Conservation (phyloP, 2,888 invertebrate species). For the Philonicus albiceps region DNA sequence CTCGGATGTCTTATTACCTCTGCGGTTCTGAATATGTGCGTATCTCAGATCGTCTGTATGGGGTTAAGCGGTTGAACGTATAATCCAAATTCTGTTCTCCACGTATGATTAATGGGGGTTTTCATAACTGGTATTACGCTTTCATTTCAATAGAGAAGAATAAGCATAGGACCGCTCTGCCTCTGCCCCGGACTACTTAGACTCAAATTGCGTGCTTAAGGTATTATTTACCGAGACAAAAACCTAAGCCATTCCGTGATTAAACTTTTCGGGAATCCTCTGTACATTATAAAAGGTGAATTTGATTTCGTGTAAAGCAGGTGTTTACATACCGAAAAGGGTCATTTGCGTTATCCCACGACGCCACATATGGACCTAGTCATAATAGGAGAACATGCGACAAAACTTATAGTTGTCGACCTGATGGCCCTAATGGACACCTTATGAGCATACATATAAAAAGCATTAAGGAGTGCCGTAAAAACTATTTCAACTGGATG, state of each 20-base stretch:
- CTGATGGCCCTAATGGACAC: neutral
- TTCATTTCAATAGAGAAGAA: slow-evolving; percentile 9
- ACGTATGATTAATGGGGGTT: slow-evolving; percentile 16
- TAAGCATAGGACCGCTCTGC: neutral
- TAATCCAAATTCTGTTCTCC: neutral
- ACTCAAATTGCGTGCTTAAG: slow-evolving; percentile 2
- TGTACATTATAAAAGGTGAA: neutral
- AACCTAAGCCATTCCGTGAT: slow-evolving; percentile 28
- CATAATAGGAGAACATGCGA: slow-evolving; percentile 15
- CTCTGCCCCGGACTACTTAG: neutral
- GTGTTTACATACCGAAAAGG: slow-evolving; percentile 31
- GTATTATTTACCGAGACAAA: slow-evolving; percentile 3
- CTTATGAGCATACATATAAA: neutral
- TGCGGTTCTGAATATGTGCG: neutral
- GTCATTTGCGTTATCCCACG: slow-evolving; percentile 18
- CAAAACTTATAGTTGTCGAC: slow-evolving; percentile 2
- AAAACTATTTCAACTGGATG: neutral
- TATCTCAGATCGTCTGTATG: neutral
- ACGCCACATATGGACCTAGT: neutral
- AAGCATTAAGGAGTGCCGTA: neutral
- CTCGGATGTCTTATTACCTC: neutral
- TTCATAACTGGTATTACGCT: slow-evolving; percentile 13
- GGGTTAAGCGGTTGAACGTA: neutral
- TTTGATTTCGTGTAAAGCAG: slow-evolving; percentile 32
- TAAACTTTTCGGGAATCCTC: slow-evolving; percentile 13